phyloP scores from a whole-genome alignment of 2,888 invertebrate genomes.

The Coelinius sp. region DNA sequence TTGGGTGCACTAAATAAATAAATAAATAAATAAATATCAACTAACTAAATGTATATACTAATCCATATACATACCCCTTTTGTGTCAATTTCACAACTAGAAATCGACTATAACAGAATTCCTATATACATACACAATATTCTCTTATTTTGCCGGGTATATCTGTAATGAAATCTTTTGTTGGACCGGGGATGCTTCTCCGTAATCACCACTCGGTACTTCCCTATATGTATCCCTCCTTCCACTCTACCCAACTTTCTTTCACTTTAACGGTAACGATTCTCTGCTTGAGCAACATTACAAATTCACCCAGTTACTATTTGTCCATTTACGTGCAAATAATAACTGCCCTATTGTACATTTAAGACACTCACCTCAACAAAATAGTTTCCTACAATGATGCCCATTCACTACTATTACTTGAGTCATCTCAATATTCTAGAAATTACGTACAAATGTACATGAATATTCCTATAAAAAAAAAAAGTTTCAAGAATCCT shows the following conservation, averaged over 20 bases:
- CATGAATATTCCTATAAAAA: too few species aligned
- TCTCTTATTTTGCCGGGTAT: slow-evolving; percentile 59
- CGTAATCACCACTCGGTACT: slow-evolving; percentile 23
- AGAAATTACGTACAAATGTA: neutral
- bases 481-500: neutral
- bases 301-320: slow-evolving; percentile 9
- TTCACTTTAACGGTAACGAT: slow-evolving; percentile 24
- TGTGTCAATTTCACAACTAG: slow-evolving; percentile 39
- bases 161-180: slow-evolving; percentile 66
- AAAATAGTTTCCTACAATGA: slow-evolving; percentile 1
- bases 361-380: neutral
- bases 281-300: slow-evolving; percentile 11
- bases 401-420: too few species aligned
- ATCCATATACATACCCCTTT: slow-evolving; percentile 21
- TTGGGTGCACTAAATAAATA: too few species aligned
- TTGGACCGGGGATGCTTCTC: slow-evolving; percentile 16
- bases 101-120: slow-evolving; percentile 59
- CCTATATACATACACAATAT: slow-evolving; percentile 51
- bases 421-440: neutral
- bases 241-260: slow-evolving; percentile 8
- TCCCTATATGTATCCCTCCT: neutral
- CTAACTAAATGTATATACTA: too few species aligned
- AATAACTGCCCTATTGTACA: slow-evolving; percentile 20
- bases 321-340: slow-evolving; percentile 32
- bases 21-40: too few species aligned